Evolutionary conservation across 2,888 invertebrate species (phyloP), one percentile per base, ranked within the genome.

Genomic region (Atrina japonica): DNA sequence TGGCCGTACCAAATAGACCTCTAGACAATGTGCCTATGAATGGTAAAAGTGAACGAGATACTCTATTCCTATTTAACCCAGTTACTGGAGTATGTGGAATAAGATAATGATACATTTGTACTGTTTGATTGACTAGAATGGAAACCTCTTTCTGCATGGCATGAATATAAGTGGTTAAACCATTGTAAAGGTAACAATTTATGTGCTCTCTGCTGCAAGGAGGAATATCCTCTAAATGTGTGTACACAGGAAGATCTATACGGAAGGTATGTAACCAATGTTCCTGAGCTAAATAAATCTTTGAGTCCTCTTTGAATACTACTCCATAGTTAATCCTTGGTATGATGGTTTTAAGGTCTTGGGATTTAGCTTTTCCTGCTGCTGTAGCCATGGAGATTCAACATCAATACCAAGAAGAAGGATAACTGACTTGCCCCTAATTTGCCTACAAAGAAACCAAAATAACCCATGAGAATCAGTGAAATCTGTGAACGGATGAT

Each of bases 251-350:
- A 3, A 68, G 35, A 14, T 45, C 30, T 23, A 64, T 35, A 35
- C 55, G 35, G 30, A 53, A 68, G n/a, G 61, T 68, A n/a, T 68
- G 61, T 27, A 45, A 30, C 68, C 68, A 68, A 35, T 52, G 55
- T 25, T 61, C 60, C 14, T 59, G 50, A 3, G 67, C 18, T 21
- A 61, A 30, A 16, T 49, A 18, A 3, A 66, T 11, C 1, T 40
- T 7, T 16, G 29, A 29, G 18, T 43, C 35, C 25, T 45, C 29
- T 41, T 68, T 40, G 18, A 68, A 68, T 3, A 68, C 18, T n/a
- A 61, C 45, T 3, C 68, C 68, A 35, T 68, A 68, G 16, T 68
- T 68, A 1, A 68, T 45, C 9, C 61, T 29, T 18, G 61, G 68
- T 23, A 68, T 50, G n/a, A n/a, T n/a, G n/a, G n/a, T n/a, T n/a